Percentiles rank a stretch among this genome's conserved stretches.
phyloP scores from a whole-genome alignment of 2,113 vertebrate genomes.

The Dunckerocampus dactyliophorus region DNA sequence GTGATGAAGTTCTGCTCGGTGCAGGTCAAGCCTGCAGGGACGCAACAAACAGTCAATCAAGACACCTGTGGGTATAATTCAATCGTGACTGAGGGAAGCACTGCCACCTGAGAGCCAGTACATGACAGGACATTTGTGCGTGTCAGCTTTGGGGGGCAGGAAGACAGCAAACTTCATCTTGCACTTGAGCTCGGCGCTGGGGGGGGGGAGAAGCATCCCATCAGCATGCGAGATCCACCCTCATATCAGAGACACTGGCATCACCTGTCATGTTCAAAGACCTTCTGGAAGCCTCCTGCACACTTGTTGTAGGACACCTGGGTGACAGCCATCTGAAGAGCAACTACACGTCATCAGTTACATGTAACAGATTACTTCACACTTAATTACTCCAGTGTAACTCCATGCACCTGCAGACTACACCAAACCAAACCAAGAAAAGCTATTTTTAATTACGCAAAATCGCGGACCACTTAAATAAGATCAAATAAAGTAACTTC shows the following conservation, averaged over 20 bases:
- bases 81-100: background rate
- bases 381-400: too few species aligned
- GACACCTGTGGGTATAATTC: too few species aligned
- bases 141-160: slow-evolving; percentile 89
- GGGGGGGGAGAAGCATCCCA: too few species aligned
- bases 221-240: too few species aligned
- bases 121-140: slow-evolving; percentile 83
- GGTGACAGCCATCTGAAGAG: slow-evolving; percentile 79
- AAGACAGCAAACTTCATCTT: slow-evolving; percentile 95
- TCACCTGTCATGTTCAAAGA: slow-evolving; percentile 95
- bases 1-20: slow-evolving; percentile 96
- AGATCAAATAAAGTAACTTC: too few species aligned
- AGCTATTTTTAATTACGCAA: too few species aligned
- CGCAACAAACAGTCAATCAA: background rate
- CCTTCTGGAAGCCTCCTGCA: slow-evolving; percentile 92
- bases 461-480: too few species aligned
- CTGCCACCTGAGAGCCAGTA: slow-evolving; percentile 91
- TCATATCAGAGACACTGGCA: too few species aligned
- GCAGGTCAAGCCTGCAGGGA: slow-evolving; percentile 83
- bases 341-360: too few species aligned
- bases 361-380: too few species aligned
- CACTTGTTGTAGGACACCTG: slow-evolving; percentile 90
- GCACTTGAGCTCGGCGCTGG: slow-evolving; percentile 87
- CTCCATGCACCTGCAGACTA: too few species aligned
- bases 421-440: too few species aligned